Percentiles rank a stretch among this genome's conserved stretches.
These are phyloP conservation scores for Drosophila eohydei DNA, from an alignment of 2,888 invertebrate species.

Conservation along the genomic window DNA sequence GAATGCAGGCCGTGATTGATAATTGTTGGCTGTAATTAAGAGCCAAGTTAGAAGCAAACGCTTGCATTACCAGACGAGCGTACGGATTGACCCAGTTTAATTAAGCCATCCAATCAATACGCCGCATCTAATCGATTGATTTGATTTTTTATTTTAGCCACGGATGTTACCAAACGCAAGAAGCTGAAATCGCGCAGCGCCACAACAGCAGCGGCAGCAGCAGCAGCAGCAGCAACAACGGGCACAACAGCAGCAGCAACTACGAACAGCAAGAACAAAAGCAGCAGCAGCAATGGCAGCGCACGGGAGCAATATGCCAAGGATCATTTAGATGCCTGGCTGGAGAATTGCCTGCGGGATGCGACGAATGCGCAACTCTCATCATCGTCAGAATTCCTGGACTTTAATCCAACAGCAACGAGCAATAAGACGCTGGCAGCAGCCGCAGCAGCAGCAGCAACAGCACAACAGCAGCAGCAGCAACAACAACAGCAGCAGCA, in stretches of 20 bases:
- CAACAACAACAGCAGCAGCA: constrained; percentile 56
- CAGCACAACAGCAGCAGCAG: constrained; percentile 55
- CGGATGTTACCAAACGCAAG: constrained; percentile 82
- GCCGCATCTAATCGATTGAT: constrained; percentile 12
- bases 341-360: constrained; percentile 84
- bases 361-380: constrained; percentile 83
- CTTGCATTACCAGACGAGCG: not conserved
- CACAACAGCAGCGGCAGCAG: constrained; percentile 45
- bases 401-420: constrained; percentile 82
- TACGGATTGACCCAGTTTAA: constrained; percentile 8
- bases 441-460: constrained; percentile 48
- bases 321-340: constrained; percentile 84
- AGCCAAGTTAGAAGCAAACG: not conserved
- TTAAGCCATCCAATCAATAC: constrained; percentile 29
- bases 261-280: constrained; percentile 38
- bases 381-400: constrained; percentile 84
- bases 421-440: constrained; percentile 46
- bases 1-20: constrained; percentile 46
- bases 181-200: constrained; percentile 83
- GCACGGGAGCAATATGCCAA: constrained; percentile 71
- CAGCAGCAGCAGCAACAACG: constrained; percentile 22
- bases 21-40: constrained; percentile 21
- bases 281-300: constrained; percentile 54
- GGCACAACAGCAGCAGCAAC: constrained; percentile 19
- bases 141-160: constrained; percentile 44